phyloP scores from a whole-genome alignment of 2,888 invertebrate genomes.

The Panzeria rudis region DNA sequence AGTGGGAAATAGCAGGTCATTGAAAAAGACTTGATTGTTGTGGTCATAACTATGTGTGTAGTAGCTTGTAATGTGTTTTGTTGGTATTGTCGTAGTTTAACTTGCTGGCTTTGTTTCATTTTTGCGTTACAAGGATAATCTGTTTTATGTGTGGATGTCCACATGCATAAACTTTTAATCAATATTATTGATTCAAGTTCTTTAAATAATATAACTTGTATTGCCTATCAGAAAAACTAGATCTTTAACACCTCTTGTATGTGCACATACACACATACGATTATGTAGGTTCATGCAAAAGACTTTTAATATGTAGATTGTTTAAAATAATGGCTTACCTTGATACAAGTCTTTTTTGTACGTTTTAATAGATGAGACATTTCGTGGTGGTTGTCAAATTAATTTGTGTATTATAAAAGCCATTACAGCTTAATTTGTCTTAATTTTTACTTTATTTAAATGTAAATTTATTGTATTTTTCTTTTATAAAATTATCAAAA shows the following conservation, averaged over 20 bases:
- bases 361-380: slow-evolving; percentile 82
- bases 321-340: slow-evolving; percentile 77
- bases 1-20: slow-evolving; percentile 30
- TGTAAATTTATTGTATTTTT: not conserved
- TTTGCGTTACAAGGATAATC: slow-evolving; percentile 70
- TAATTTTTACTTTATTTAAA: slow-evolving; percentile 17
- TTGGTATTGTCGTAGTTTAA: slow-evolving; percentile 16
- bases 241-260: not conserved
- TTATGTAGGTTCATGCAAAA: not conserved
- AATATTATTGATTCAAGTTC: slow-evolving; percentile 69
- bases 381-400: slow-evolving; percentile 52
- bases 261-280: not conserved
- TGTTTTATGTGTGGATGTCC: slow-evolving; percentile 13
- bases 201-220: slow-evolving; percentile 38
- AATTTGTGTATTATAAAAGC: slow-evolving; percentile 44
- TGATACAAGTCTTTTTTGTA: slow-evolving; percentile 83
- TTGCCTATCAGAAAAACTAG: slow-evolving; percentile 11
- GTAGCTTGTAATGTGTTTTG: not conserved
- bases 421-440: slow-evolving; percentile 47
- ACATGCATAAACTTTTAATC: slow-evolving; percentile 49
- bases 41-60: slow-evolving; percentile 31
- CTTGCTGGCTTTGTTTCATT: slow-evolving; percentile 29
- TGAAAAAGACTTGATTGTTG: slow-evolving; percentile 33
- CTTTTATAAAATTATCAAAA: slow-evolving; percentile 39
- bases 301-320: not conserved